Percentiles rank a stretch among this genome's conserved stretches.
These are phyloP conservation scores for Zophobas atratus DNA, from an alignment of 1,140 invertebrate genomes.

Conservation along the genomic window DNA sequence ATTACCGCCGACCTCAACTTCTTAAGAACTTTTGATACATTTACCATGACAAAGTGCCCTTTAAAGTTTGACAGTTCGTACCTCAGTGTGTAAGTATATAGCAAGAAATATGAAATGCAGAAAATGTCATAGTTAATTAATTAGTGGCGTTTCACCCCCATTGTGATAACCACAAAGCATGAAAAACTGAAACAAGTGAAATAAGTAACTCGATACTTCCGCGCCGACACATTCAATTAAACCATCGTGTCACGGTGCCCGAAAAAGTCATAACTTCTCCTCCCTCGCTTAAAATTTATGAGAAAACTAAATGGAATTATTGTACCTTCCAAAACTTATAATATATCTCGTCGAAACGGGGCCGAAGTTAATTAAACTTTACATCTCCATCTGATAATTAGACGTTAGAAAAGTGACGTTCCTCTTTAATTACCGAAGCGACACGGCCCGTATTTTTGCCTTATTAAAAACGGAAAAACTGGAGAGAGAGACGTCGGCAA, in stretches of 20 bases:
- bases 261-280: slow-evolving; percentile 25
- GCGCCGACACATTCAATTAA: slow-evolving; percentile 25
- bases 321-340: slow-evolving; percentile 37
- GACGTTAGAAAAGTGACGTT: slow-evolving; percentile 41
- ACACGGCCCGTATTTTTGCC: slow-evolving; percentile 14
- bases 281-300: slow-evolving; percentile 25
- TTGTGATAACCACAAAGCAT: background rate
- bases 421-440: slow-evolving; percentile 31
- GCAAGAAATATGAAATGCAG: too few relatives aligned
- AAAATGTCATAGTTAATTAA: too few relatives aligned
- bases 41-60: too few relatives aligned
- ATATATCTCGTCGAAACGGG: slow-evolving; percentile 34
- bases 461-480: slow-evolving; percentile 38
- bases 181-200: background rate
- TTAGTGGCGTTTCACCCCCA: too few relatives aligned
- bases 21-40: too few relatives aligned
- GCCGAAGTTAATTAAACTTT: slow-evolving; percentile 38
- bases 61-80: too few relatives aligned
- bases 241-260: background rate
- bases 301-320: slow-evolving; percentile 41
- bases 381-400: slow-evolving; percentile 43
- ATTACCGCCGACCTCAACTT: too few relatives aligned
- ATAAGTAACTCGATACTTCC: slow-evolving; percentile 9
- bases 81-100: too few relatives aligned
- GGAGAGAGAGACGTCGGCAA: slow-evolving; percentile 20